Evolutionary conservation across 2,113 vertebrate genomes (phyloP).

Genomic region (Hypocryptadius cinnamomeus): DNA sequence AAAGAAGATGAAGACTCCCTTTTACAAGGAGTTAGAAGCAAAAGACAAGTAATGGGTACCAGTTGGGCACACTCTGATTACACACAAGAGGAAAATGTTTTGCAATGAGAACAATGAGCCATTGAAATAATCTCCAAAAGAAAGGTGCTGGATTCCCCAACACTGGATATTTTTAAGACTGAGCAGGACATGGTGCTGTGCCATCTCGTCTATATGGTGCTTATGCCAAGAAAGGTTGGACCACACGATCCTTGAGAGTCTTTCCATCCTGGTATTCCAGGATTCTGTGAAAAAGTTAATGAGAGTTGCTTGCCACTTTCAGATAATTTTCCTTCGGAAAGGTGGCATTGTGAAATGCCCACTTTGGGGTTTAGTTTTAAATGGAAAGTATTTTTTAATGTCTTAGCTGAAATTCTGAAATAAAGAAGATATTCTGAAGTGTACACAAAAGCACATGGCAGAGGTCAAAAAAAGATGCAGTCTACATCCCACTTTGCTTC

Average conservation of each 20-base stretch:
- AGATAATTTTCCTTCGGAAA: neutral
- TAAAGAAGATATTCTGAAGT: neutral
- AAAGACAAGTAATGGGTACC: neutral
- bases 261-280: neutral
- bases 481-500: neutral
- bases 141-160: neutral
- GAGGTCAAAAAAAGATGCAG: neutral
- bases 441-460: neutral
- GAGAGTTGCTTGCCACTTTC: neutral
- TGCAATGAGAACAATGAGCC: neutral
- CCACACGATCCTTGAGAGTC: neutral
- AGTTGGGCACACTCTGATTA: neutral
- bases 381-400: neutral
- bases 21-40: neutral
- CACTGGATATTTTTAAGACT: neutral
- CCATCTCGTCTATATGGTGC: too few species aligned
- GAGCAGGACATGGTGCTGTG: neutral
- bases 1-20: neutral
- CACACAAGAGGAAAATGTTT: neutral
- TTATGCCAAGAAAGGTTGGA: neutral
- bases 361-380: neutral
- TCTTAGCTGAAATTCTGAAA: neutral
- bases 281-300: neutral
- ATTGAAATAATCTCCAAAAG: neutral
- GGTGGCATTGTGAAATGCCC: neutral